These are phyloP conservation scores for Anthopleura sola DNA, from an alignment of 64 coral and sea anemone genomes.

Conservation along the genomic window DNA sequence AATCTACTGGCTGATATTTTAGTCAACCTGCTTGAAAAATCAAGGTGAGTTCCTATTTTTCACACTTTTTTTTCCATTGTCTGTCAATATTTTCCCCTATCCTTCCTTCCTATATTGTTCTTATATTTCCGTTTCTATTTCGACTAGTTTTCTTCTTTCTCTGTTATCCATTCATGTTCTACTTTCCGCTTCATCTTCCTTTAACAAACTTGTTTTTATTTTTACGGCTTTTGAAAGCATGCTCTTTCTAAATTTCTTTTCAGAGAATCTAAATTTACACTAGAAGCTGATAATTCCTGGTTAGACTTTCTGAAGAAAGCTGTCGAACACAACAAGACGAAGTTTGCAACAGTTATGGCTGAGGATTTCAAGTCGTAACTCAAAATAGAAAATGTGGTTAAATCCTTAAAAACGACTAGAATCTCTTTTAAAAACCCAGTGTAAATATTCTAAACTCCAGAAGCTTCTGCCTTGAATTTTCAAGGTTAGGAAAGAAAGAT, in stretches of 20 bases:
- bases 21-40: conserved; percentile 6
- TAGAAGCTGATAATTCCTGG: conserved; percentile 42
- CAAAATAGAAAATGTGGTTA: background rate
- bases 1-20: conserved; percentile 8
- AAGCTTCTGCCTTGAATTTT: too few relatives aligned
- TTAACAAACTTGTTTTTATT: background rate
- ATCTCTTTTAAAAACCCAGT: background rate
- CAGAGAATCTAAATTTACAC: conserved; percentile 45
- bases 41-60: background rate
- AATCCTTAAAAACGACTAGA: background rate
- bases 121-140: background rate
- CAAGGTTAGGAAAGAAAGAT: too few relatives aligned
- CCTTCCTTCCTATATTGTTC: background rate
- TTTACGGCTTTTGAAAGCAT: background rate
- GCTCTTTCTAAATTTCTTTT: background rate
- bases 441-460: background rate
- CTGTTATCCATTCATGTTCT: background rate
- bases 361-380: background rate
- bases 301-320: conserved; percentile 51
- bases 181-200: background rate
- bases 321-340: conserved; percentile 37
- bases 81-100: background rate
- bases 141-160: too few relatives aligned
- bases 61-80: background rate
- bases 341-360: conserved; percentile 6